Conservation (phyloP, 2,797 vertebrate genomes). For the Lates japonicus region DNA sequence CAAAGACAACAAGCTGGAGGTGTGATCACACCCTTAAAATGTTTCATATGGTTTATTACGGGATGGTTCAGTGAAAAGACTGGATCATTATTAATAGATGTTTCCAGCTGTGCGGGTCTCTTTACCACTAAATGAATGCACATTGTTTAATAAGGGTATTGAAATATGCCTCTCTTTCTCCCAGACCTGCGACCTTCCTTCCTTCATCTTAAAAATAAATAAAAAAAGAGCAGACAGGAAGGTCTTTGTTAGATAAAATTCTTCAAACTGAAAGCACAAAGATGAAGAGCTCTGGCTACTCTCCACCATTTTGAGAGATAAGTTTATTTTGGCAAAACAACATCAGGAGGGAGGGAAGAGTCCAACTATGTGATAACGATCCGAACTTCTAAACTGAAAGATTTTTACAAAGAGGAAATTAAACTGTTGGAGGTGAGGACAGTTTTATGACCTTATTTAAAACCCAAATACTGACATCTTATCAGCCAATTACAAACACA, state of each 20-base stretch:
- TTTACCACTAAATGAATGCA: too few species aligned
- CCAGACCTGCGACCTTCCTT: constrained; percentile 17
- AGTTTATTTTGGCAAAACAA: constrained; percentile 13
- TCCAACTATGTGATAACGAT: background rate
- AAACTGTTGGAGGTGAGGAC: background rate
- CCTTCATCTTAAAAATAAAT: background rate
- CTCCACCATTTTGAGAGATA: background rate
- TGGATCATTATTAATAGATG: background rate
- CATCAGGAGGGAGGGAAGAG: background rate
- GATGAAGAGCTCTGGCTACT: background rate
- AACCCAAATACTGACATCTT: too few species aligned
- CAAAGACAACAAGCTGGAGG: background rate
- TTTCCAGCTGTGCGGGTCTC: background rate
- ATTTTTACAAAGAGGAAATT: background rate
- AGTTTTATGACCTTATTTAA: too few species aligned
- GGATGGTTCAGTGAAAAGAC: background rate
- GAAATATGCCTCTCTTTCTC: background rate
- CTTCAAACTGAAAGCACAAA: constrained; percentile 8
- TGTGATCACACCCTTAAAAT: background rate
- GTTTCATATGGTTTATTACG: background rate
- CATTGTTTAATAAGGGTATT: background rate
- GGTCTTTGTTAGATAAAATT: background rate
- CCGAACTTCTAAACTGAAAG: background rate
- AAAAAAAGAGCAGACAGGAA: background rate
- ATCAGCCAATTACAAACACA: too few species aligned